These are phyloP conservation scores for Agelastica alni DNA, from an alignment of 2,888 invertebrate species.

Conservation along the genomic window DNA sequence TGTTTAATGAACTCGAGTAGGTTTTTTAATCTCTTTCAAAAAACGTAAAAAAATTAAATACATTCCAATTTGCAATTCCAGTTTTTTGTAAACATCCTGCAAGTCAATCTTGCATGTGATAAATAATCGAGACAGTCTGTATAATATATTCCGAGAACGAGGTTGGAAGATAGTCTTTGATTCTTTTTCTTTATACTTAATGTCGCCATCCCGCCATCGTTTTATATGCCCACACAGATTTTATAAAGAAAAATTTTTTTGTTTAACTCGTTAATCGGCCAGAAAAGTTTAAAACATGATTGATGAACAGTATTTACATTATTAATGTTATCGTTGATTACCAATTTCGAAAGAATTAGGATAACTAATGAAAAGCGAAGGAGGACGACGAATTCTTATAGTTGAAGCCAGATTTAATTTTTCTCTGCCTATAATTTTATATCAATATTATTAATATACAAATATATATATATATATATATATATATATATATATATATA, in stretches of 20 bases:
- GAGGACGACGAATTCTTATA: not conserved
- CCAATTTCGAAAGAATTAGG: not conserved
- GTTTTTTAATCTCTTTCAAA: no score
- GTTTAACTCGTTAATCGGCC: not conserved
- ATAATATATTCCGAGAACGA: not conserved
- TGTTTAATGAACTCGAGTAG: no score
- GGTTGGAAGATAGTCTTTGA: not conserved
- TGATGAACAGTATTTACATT: not conserved
- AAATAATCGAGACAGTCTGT: slow-evolving; percentile 2
- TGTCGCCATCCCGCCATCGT: slow-evolving; percentile 10
- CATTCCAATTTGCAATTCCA: no score
- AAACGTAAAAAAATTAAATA: no score
- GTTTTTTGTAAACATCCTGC: no score
- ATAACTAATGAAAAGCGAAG: not conserved
- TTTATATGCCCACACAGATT: slow-evolving; percentile 13
- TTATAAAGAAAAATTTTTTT: not conserved
- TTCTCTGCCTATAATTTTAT: not conserved
- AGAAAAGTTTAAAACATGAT: not conserved
- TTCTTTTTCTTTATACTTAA: slow-evolving; percentile 4
- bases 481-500: not conserved
- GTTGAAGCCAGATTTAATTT: not conserved
- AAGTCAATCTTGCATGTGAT: not conserved
- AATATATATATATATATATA: not conserved
- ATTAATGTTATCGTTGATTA: not conserved
- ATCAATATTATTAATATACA: no score